Percentiles rank a stretch among this genome's conserved stretches.
Conservation (phyloP, 2,113 vertebrate species). For the Marcusenius ussheri region DNA sequence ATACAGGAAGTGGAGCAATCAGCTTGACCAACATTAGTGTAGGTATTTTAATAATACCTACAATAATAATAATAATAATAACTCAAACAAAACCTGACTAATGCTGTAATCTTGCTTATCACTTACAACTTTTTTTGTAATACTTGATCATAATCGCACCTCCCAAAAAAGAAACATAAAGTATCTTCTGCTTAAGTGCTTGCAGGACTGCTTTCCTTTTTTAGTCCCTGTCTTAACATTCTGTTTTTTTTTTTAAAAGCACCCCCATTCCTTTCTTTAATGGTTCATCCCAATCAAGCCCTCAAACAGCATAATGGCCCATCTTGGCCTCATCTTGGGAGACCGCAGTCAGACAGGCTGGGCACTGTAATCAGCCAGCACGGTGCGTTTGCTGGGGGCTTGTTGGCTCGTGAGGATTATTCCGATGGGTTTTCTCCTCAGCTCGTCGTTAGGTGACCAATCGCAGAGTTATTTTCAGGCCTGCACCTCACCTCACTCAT, state of each 20-base stretch:
- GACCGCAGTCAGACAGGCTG: not conserved
- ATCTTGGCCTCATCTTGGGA: not conserved
- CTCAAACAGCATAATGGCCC: not conserved
- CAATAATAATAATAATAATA: not conserved
- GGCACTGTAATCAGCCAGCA: too few relatives aligned
- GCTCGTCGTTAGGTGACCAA: not conserved
- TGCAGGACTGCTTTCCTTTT: not conserved
- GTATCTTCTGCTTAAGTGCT: not conserved
- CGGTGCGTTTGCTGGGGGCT: too few relatives aligned
- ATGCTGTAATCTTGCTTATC: not conserved
- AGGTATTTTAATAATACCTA: not conserved
- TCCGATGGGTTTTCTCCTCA: not conserved
- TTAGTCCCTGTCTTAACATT: not conserved
- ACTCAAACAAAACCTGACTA: not conserved
- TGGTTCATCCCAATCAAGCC: not conserved
- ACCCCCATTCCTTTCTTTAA: not conserved
- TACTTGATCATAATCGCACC: not conserved
- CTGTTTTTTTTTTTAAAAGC: not conserved
- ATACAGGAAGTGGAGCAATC: not conserved
- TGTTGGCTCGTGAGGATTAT: too few relatives aligned
- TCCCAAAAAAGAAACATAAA: not conserved
- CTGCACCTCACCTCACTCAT: not conserved
- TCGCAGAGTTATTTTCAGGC: not conserved
- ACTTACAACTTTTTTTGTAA: not conserved
- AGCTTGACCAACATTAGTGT: not conserved